Percentiles rank a stretch among this genome's conserved stretches.
Conservation (phyloP, 2,797 vertebrate genomes). For the Danio jaintianensis region DNA sequence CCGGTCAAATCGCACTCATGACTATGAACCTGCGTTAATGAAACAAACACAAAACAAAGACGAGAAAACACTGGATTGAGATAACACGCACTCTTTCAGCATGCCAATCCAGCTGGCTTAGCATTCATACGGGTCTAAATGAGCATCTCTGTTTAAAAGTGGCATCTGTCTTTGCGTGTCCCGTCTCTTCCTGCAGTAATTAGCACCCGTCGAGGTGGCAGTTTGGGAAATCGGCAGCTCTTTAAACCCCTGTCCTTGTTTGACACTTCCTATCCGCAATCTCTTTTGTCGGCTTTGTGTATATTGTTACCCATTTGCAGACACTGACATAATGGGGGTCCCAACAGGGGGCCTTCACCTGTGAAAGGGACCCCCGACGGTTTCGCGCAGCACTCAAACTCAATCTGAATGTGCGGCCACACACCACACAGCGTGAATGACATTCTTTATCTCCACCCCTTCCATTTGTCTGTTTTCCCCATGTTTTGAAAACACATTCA, state of each 20-base stretch:
- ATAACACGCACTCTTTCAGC: slow-evolving; percentile 36
- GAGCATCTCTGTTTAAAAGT: slow-evolving; percentile 65
- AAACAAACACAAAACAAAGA: slow-evolving; percentile 42
- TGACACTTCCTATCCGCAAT: slow-evolving; percentile 79
- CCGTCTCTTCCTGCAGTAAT: slow-evolving; percentile 71
- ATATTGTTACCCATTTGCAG: slow-evolving; percentile 74
- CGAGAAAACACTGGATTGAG: slow-evolving; percentile 45
- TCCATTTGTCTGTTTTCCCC: slow-evolving; percentile 79
- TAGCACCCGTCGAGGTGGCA: slow-evolving; percentile 76
- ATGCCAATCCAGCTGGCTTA: slow-evolving; percentile 66
- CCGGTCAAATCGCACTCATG: slow-evolving; percentile 14
- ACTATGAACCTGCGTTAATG: slow-evolving; percentile 40
- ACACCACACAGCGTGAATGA: slow-evolving; percentile 75
- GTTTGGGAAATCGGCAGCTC: slow-evolving; percentile 72
- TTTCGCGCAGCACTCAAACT: slow-evolving; percentile 73
- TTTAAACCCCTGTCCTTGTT: slow-evolving; percentile 78
- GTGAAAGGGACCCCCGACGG: slow-evolving; percentile 81
- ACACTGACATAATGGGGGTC: slow-evolving; percentile 77
- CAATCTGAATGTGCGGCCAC: slow-evolving; percentile 77
- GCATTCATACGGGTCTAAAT: slow-evolving; percentile 54
- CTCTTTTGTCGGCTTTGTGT: slow-evolving; percentile 82
- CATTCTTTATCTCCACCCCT: slow-evolving; percentile 72
- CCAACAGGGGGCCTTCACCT: slow-evolving; percentile 80
- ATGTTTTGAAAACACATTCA: slow-evolving; percentile 82
- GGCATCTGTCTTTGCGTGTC: slow-evolving; percentile 63